A percentile compares a stretch with the other conserved stretches of the same genome.
These are phyloP conservation scores for Ceratotherium simum DNA, from an alignment of 2,113 vertebrate genomes.

Conservation along the genomic window DNA sequence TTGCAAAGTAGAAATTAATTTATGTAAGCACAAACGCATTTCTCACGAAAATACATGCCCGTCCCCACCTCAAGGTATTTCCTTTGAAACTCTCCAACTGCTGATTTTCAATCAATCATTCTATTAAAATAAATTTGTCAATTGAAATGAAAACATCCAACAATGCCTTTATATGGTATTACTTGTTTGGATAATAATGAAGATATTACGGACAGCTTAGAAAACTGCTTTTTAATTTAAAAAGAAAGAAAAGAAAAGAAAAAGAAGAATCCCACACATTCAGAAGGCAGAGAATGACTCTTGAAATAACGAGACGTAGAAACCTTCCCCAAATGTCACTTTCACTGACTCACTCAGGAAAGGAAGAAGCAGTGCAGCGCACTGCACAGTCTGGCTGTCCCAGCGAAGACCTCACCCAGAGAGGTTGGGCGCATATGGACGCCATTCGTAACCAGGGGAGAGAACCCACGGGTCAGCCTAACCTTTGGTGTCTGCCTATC, in stretches of 20 bases:
- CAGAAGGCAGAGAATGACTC: neutral
- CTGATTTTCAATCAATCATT: conserved; percentile 80
- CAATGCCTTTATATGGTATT: neutral
- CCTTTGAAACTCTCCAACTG: conserved; percentile 75
- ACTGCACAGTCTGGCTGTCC: conserved; percentile 45
- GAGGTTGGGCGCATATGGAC: conserved; percentile 94
- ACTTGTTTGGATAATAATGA: conserved; percentile 53
- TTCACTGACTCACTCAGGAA: conserved; percentile 45
- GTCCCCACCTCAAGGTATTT: conserved; percentile 67
- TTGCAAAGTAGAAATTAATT: conserved; percentile 65
- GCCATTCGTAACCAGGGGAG: conserved; percentile 93
- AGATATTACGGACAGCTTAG: neutral
- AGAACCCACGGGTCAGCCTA: conserved; percentile 92
- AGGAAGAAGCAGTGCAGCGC: neutral
- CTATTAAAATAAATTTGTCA: conserved; percentile 78
- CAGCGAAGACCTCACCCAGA: conserved; percentile 90
- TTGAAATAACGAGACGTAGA: neutral
- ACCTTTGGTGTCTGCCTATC: conserved; percentile 96
- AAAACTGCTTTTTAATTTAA: neutral
- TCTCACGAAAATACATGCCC: conserved; percentile 45
- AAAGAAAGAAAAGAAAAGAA: conserved; percentile 11
- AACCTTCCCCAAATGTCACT: neutral
- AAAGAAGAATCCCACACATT: neutral
- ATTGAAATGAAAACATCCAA: conserved; percentile 71
- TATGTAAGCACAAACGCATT: conserved; percentile 58